These are phyloP conservation scores for Xanthia togata DNA, from an alignment of 2,888 invertebrate genomes.

Conservation along the genomic window DNA sequence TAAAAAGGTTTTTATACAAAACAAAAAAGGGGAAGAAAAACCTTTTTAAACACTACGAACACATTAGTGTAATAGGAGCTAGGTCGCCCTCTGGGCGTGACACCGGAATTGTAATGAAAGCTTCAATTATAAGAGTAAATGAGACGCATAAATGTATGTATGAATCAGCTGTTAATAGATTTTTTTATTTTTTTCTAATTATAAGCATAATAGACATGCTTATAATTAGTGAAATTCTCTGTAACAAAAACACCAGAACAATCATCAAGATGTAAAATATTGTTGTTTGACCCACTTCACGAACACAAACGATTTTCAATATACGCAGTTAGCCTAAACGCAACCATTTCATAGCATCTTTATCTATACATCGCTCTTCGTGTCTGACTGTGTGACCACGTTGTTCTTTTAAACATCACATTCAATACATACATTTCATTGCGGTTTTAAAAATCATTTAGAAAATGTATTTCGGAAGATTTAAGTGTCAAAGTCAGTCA, in stretches of 20 bases:
- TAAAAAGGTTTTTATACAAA: conserved; percentile 44
- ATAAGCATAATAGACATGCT: too few relatives aligned
- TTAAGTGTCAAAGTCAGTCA: too few relatives aligned
- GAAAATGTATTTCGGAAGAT: neutral
- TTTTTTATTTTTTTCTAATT: neutral
- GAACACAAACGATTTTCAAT: neutral
- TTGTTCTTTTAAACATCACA: neutral
- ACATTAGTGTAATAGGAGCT: conserved; percentile 79
- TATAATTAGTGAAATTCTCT: too few relatives aligned
- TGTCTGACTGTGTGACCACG: neutral
- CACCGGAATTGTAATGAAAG: conserved; percentile 70
- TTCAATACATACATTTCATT: neutral
- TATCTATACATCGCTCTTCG: too few relatives aligned
- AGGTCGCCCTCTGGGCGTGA: conserved; percentile 77
- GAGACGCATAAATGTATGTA: conserved; percentile 57
- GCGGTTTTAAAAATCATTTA: neutral
- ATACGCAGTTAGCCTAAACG: neutral
- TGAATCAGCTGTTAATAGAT: neutral
- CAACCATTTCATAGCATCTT: neutral
- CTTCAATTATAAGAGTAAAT: conserved; percentile 70
- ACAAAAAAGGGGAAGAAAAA: conserved; percentile 52
- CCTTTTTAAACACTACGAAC: conserved; percentile 71
- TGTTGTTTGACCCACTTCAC: neutral
- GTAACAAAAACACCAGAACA: too few relatives aligned
- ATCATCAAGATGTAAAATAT: neutral